A percentile compares a stretch with the other conserved stretches of the same genome.
These are phyloP conservation scores for Lithobates pipiens DNA, from an alignment of 2,797 vertebrate species.

Conservation along the genomic window DNA sequence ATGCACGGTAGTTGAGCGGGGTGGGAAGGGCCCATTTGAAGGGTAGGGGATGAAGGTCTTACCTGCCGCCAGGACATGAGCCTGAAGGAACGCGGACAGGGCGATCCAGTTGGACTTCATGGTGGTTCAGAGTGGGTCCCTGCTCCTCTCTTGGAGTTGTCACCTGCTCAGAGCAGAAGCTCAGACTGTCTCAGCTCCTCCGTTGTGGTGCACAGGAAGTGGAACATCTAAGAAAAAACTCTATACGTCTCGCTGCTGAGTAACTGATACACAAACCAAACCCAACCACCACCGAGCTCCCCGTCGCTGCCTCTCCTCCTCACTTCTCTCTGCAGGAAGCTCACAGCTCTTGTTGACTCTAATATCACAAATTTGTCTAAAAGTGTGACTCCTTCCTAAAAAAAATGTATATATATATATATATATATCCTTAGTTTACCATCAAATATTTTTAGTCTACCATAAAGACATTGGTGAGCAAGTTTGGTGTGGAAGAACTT, in stretches of 20 bases:
- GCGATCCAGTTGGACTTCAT: constrained; percentile 40
- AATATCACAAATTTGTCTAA: neutral
- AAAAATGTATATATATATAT: too few relatives aligned
- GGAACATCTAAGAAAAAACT: constrained; percentile 39
- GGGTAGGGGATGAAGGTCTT: neutral
- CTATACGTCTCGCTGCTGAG: neutral
- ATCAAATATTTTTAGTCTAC: too few relatives aligned
- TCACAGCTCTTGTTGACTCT: neutral
- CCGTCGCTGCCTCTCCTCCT: neutral
- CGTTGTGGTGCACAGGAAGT: constrained; percentile 41
- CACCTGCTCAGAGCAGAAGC: constrained; percentile 25
- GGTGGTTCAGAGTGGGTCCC: neutral
- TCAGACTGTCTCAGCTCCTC: constrained; percentile 1
- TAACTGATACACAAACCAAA: constrained; percentile 6
- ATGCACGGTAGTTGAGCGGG: too few relatives aligned
- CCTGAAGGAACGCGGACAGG: constrained; percentile 6
- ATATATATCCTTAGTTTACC: too few relatives aligned
- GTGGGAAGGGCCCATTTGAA: neutral
- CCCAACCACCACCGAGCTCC: constrained; percentile 21
- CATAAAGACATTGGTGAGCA: too few relatives aligned
- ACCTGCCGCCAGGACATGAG: constrained; percentile 30
- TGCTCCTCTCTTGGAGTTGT: neutral
- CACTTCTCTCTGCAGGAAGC: neutral
- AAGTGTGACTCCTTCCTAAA: neutral
- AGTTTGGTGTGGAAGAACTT: too few relatives aligned